Evolutionary conservation across 2,113 vertebrate genomes (phyloP), one percentile per base, ranked within the genome.

Genomic region (Porphyrio hochstetteri): DNA sequence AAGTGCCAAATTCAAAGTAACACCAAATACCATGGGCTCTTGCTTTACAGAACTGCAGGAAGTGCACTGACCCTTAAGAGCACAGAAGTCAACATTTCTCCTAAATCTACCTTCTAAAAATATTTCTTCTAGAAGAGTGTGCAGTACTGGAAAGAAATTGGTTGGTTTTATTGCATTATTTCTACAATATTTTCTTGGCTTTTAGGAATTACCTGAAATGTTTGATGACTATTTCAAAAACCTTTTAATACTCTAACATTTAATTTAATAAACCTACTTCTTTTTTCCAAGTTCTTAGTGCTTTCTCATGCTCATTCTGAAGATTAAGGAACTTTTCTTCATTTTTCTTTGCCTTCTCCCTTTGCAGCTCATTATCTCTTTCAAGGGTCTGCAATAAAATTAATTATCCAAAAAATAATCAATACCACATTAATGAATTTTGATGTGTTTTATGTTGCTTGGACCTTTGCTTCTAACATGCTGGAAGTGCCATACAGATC

Each of bases 311-410:
- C 97, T 98, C 98, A 96, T 98, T 98, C 97, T 97, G 98, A 97
- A 99, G 98, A 96, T 95, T 98, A 95, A 97, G 97, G 98, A 98
- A 98, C 97, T 98, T 98, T 97, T 99, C 98, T 98, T 99, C 98
- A 98, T 98, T 97, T 97, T 98, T 98, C 96, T 98, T 98, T 97
- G 98, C 97, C 97, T 98, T 98, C 98, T 98, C 98, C 97, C 96
- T 98, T 98, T 98, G 98, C 97, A 98, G 98, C 98, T 99, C 98
- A 97, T 99, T 99, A 98, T 99, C 99, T 98, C 98, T 98, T 98
- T 99, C 98, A 98, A 99, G 99, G 97, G 97, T 98, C 99, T 99
- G 99, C 98, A 98, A 98, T 99, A 99, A 99, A 99, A 99, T 99
- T 99, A 99, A 99, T 99, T 98, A 99, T 98, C 99, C 98, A 96